Percentiles rank a stretch among this genome's conserved stretches.
phyloP scores from a whole-genome alignment of 2,888 invertebrate genomes.

The Graphium colonna region DNA sequence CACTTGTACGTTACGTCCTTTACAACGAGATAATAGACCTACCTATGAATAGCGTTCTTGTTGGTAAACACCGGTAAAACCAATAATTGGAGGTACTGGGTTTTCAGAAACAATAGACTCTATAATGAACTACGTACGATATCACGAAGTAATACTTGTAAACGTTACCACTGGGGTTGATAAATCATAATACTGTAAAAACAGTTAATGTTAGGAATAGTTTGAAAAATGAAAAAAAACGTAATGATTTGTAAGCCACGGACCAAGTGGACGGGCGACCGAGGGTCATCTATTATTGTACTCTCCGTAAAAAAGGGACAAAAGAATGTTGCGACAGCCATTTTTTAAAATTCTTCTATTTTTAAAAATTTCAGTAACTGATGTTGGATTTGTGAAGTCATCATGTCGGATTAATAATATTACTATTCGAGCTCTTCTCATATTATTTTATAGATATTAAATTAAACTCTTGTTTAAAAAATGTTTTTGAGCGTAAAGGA shows the following conservation, averaged over 20 bases:
- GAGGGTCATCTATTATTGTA: slow-evolving; percentile 13
- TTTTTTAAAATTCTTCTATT: too few relatives aligned
- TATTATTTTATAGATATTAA: too few relatives aligned
- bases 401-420: too few relatives aligned
- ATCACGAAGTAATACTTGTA: too few relatives aligned
- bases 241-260: not conserved
- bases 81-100: not conserved
- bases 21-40: slow-evolving; percentile 3
- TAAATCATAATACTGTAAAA: not conserved
- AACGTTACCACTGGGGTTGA: too few relatives aligned
- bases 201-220: not conserved
- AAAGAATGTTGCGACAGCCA: not conserved
- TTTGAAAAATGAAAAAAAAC: not conserved
- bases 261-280: slow-evolving; percentile 6
- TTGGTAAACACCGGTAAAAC: not conserved
- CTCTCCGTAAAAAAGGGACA: not conserved
- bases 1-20: slow-evolving; percentile 1
- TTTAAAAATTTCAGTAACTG: too few relatives aligned
- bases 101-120: not conserved
- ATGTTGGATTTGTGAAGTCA: too few relatives aligned
- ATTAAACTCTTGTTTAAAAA: too few relatives aligned
- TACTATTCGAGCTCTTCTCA: too few relatives aligned
- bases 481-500: too few relatives aligned
- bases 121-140: not conserved
- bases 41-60: not conserved